Percentiles rank a stretch among this genome's conserved stretches.
These are phyloP conservation scores for Brachionus asplanchnoidis DNA, from an alignment of 1,140 invertebrate genomes.

Conservation along the genomic window DNA sequence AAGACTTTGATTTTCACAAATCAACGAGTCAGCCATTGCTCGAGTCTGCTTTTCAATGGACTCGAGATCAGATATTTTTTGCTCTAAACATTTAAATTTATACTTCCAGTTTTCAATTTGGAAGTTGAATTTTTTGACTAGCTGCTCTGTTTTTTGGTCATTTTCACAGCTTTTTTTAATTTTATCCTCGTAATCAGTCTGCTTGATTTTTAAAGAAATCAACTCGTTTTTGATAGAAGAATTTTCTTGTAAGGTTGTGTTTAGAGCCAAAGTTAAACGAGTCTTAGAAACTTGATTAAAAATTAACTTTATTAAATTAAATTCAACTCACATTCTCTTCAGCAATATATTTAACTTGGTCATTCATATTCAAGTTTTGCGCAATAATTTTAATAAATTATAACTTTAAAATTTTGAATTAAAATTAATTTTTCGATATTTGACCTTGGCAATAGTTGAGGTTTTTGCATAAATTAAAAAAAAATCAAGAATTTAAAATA, in stretches of 20 bases:
- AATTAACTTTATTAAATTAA: background rate
- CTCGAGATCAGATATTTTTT: background rate
- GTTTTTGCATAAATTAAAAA: background rate
- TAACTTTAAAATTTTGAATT: background rate
- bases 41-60: background rate
- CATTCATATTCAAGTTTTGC: background rate
- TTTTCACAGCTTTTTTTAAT: background rate
- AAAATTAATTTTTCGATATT: background rate
- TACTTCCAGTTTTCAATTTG: constrained; percentile 24
- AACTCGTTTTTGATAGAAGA: background rate
- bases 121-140: background rate
- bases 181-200: background rate
- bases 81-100: background rate
- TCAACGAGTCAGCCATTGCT: background rate
- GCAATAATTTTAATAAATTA: background rate
- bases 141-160: background rate
- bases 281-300: background rate
- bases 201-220: background rate
- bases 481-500: too few relatives aligned
- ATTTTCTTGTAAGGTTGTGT: background rate
- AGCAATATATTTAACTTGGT: background rate
- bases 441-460: background rate
- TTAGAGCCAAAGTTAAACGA: background rate
- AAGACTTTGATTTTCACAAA: background rate
- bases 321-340: background rate